Evolutionary conservation across 2,888 invertebrate species (phyloP).

Genomic region (Drosophila vallismaia): DNA sequence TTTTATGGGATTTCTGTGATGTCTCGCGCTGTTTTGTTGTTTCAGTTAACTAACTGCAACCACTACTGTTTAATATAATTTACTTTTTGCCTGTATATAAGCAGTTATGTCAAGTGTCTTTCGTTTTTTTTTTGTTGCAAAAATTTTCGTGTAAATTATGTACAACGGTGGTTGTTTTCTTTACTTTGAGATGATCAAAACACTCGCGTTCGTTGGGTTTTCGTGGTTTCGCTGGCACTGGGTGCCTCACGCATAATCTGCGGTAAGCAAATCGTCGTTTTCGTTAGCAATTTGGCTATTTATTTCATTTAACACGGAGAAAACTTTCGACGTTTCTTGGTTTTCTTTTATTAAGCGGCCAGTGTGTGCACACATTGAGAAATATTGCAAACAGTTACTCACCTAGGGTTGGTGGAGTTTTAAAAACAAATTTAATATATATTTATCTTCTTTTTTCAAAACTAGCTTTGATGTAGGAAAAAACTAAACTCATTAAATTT

Average conservation of each 20-base stretch:
- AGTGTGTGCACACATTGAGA: constrained; percentile 50
- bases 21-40: constrained; percentile 19
- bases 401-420: constrained; percentile 7
- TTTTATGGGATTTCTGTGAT: constrained; percentile 16
- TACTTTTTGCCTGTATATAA: constrained; percentile 52
- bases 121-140: constrained; percentile 63
- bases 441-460: no score
- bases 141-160: constrained; percentile 69
- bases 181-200: constrained; percentile 33
- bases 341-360: constrained; percentile 47
- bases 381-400: constrained; percentile 38
- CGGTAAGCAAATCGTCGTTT: constrained; percentile 45
- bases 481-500: no score
- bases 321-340: constrained; percentile 73
- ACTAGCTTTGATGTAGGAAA: no score
- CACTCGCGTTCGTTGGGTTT: constrained; percentile 59
- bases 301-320: constrained; percentile 57
- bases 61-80: constrained; percentile 69
- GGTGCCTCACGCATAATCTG: constrained; percentile 60
- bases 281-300: constrained; percentile 62
- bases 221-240: constrained; percentile 67
- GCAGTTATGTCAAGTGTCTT: constrained; percentile 72
- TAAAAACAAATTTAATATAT: no score
- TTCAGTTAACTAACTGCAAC: constrained; percentile 44
- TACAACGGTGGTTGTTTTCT: constrained; percentile 58